Conservation (phyloP, 2,888 invertebrate species). For the Endotricha flammealis region DNA sequence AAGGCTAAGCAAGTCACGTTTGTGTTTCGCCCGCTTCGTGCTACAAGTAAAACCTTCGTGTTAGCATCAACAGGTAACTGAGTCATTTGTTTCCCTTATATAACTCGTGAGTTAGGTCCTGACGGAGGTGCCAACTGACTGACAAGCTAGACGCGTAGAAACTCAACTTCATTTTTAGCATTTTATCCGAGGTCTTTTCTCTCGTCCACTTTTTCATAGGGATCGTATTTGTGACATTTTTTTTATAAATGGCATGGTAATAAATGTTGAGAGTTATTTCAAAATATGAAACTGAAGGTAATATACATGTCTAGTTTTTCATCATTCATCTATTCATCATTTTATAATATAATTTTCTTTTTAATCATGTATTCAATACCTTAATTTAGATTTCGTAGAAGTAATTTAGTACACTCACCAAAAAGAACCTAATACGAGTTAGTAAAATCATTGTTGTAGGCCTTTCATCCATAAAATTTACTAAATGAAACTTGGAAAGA, state of each 20-base stretch:
- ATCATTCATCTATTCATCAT: too few species aligned
- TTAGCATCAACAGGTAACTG: conserved; percentile 66
- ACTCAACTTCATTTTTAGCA: conserved; percentile 28
- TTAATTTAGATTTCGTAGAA: too few species aligned
- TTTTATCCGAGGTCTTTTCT: conserved; percentile 23
- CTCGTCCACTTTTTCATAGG: conserved; percentile 11
- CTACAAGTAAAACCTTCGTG: conserved; percentile 40
- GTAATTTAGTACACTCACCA: too few species aligned
- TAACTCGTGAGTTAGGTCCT: conserved; percentile 45
- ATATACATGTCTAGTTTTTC: too few species aligned
- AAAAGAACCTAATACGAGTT: too few species aligned
- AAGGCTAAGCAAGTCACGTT: conserved; percentile 47
- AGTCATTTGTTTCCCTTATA: conserved; percentile 60
- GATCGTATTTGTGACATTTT: conserved; percentile 9
- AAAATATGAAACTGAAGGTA: too few species aligned
- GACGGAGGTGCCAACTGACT: conserved; percentile 34
- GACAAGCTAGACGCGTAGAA: conserved; percentile 33
- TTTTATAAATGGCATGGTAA: conserved; percentile 6
- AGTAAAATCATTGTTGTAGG: too few species aligned
- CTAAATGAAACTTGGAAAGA: too few species aligned
- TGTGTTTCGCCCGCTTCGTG: conserved; percentile 30
- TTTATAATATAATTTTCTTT: too few species aligned
- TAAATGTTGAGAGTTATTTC: too few species aligned
- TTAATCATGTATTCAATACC: too few species aligned
- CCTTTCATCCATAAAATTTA: too few species aligned